These are phyloP conservation scores for Podabrus alpinus DNA, from an alignment of 2,888 invertebrate genomes.

Conservation along the genomic window DNA sequence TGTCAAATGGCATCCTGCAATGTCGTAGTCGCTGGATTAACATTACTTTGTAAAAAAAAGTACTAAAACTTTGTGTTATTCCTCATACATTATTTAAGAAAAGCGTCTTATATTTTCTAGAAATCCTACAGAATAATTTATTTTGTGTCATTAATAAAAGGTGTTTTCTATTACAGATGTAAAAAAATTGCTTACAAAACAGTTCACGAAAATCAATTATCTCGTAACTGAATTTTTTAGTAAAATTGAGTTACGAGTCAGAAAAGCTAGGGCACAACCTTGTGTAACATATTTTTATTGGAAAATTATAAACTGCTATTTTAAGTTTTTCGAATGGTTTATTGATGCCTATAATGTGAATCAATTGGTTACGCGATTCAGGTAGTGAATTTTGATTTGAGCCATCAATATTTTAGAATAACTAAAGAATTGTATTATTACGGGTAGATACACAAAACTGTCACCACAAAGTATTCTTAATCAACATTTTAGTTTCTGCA, in stretches of 20 bases:
- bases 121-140: neutral
- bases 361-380: neutral
- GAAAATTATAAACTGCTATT: neutral
- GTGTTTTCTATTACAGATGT: neutral
- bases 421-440: neutral
- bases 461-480: too few relatives aligned
- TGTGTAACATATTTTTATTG: neutral
- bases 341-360: neutral
- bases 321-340: neutral
- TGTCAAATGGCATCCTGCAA: neutral
- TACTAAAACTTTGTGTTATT: neutral
- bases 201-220: neutral
- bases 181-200: neutral
- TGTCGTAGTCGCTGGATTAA: neutral
- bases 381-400: neutral
- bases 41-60: neutral
- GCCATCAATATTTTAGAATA: neutral
- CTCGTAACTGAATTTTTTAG: neutral
- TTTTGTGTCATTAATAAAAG: neutral
- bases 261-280: neutral
- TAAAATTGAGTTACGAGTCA: neutral
- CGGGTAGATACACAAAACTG: too few relatives aligned
- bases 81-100: neutral
- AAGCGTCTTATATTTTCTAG: neutral
- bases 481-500: too few relatives aligned